A percentile compares a stretch with the other conserved stretches of the same genome.
Evolutionary conservation across 2,797 vertebrate genomes (phyloP).

Genomic region (Rhinella marina): DNA sequence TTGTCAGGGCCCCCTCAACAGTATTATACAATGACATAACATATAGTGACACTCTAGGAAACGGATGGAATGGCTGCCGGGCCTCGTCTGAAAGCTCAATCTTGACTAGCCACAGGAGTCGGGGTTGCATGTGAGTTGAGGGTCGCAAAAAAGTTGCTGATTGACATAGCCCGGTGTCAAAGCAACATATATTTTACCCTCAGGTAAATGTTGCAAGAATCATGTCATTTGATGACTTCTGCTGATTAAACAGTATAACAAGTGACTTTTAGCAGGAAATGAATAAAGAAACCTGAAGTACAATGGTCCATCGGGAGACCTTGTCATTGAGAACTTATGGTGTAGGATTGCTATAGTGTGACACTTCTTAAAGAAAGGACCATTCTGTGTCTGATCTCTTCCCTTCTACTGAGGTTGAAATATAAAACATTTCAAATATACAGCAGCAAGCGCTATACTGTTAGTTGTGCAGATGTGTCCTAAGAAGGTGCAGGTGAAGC

Average conservation of each 20-base stretch:
- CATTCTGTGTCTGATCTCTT: constrained; percentile 11
- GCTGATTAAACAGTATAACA: constrained; percentile 37
- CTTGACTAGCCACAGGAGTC: too few species aligned
- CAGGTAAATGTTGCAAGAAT: not conserved
- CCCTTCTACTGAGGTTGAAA: constrained; percentile 19
- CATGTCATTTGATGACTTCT: constrained; percentile 4
- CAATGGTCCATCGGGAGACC: constrained; percentile 33
- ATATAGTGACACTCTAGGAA: too few species aligned
- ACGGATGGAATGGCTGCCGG: too few species aligned
- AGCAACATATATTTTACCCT: constrained; percentile 7
- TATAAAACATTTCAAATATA: constrained; percentile 24
- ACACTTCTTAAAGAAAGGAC: constrained; percentile 23
- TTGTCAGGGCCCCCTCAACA: too few species aligned
- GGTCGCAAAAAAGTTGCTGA: too few species aligned
- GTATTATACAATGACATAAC: too few species aligned
- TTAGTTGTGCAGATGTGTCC: not conserved
- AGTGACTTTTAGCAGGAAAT: constrained; percentile 14
- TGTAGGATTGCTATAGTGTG: constrained; percentile 7
- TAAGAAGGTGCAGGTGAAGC: not conserved
- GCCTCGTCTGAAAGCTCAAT: too few species aligned
- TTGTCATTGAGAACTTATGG: constrained; percentile 18
- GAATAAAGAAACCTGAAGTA: constrained; percentile 30
- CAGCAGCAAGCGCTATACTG: constrained; percentile 13
- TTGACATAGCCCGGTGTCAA: not conserved
- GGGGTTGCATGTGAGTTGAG: too few species aligned